Base-by-base conservation (phyloP, 1,140 invertebrate species). In the Chlorops oryzae region DNA sequence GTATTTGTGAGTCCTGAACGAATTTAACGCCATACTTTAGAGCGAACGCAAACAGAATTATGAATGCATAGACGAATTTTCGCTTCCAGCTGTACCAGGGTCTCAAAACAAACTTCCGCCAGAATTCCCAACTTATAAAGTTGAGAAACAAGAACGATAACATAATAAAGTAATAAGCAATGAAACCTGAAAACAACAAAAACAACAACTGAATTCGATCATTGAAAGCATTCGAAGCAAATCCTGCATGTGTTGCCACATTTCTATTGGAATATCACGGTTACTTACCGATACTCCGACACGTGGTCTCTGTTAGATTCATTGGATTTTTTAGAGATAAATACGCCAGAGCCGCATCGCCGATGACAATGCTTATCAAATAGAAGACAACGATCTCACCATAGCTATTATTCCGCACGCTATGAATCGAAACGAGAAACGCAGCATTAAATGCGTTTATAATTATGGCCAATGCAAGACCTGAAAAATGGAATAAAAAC, bases 71-170 rank as follows among this genome's bases (percentile, higher is more conserved):
- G 55, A 83, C 83, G 38, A 84, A 76, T 48, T 70, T 70, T 13
- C 58, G 62, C n/a, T 79, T 73, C 53, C 63, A 72, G 44, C 65
- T 75, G 24, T 62, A 71, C 2, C 70, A 58, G 2, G 72, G 62
- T 12, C 69, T 73, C 18, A 72, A 70, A 74, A 79, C 79, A 65
- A 85, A 84, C 21, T 86, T 87, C 58, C 80, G 78, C 75, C 81
- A 85, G 38, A 88, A 82, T 59, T 88, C 85, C 50, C 85, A 80
- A 54, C 86, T 84, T 75, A 88, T 85, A 12, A 86, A 78, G 59
- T 82, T 84, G 62, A 88, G 80, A 81, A 86, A 88, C 47, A 82
- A 83, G 66, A 88, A 89, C 47, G 84, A 82, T 4, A 82, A 73
- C 58, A 88, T 75, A 63, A 87, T 84, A 54, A 81, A 82, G 68